Percentiles rank a stretch among this genome's conserved stretches.
phyloP scores from a whole-genome alignment of 2,888 invertebrate genomes.

The Cerastis rubricosa region DNA sequence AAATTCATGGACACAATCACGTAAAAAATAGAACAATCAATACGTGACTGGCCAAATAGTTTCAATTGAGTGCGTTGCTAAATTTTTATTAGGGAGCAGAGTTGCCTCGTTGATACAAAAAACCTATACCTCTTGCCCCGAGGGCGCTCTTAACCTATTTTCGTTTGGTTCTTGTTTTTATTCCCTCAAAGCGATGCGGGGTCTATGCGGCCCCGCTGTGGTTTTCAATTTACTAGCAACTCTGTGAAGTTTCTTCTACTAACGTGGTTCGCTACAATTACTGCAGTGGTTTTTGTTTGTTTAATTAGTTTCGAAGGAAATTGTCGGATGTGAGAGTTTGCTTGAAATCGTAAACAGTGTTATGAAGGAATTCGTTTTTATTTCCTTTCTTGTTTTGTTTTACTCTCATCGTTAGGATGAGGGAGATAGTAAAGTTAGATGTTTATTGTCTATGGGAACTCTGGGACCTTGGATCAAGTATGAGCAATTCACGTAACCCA shows the following conservation, averaged over 20 bases:
- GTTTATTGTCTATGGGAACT: neutral
- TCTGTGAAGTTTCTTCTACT: constrained; percentile 64
- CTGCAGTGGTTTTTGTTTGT: constrained; percentile 64
- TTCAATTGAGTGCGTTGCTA: constrained; percentile 72
- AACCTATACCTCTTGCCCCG: constrained; percentile 77
- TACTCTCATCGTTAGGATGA: constrained; percentile 5
- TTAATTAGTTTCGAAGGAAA: constrained; percentile 64
- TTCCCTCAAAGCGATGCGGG: constrained; percentile 75
- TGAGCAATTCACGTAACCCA: neutral
- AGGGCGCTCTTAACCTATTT: constrained; percentile 86
- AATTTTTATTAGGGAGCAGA: constrained; percentile 76
- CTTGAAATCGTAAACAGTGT: constrained; percentile 40
- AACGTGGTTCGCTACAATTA: constrained; percentile 64
- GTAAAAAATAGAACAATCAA: constrained; percentile 66
- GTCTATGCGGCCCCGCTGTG: constrained; percentile 75
- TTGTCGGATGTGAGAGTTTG: constrained; percentile 49
- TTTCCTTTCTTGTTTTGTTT: constrained; percentile 43
- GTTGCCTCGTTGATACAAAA: constrained; percentile 77
- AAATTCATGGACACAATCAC: constrained; percentile 63
- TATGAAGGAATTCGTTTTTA: constrained; percentile 32
- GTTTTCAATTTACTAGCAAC: constrained; percentile 82
- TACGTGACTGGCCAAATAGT: constrained; percentile 63
- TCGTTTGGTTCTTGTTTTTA: constrained; percentile 83
- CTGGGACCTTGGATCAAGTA: neutral
- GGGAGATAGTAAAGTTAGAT: neutral